Evolutionary conservation across 2,888 invertebrate species (phyloP).

Genomic region (Drosophila greeni): DNA sequence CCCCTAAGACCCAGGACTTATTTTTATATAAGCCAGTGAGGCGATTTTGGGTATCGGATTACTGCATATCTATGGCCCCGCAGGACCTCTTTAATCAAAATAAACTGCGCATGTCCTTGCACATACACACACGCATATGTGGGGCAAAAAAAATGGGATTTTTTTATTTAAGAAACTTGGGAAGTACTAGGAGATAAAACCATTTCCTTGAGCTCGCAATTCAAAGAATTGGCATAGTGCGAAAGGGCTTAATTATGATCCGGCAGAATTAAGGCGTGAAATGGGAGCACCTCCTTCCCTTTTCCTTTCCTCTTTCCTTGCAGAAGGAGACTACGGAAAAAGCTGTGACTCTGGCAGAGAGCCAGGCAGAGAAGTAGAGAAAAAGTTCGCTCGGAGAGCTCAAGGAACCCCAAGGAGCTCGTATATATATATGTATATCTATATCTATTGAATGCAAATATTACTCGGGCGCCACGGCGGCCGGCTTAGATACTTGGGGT

Average conservation of each 20-base stretch:
- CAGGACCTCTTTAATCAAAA: slow-evolving; percentile 42
- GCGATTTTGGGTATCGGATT: slow-evolving; percentile 16
- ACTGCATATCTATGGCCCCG: slow-evolving; percentile 55
- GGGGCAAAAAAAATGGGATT: slow-evolving; percentile 15
- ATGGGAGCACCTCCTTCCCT: background rate
- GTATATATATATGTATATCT: slow-evolving; percentile 7
- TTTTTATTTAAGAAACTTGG: slow-evolving; percentile 34
- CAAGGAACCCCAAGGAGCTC: slow-evolving; percentile 20
- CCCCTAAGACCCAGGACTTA: background rate
- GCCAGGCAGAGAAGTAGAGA: slow-evolving; percentile 38
- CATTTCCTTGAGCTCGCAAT: slow-evolving; percentile 6
- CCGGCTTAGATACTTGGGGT: slow-evolving; percentile 48
- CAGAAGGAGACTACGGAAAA: slow-evolving; percentile 10
- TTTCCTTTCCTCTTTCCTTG: background rate
- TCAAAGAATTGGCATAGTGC: slow-evolving; percentile 8
- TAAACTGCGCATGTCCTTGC: slow-evolving; percentile 61
- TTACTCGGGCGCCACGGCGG: slow-evolving; percentile 59
- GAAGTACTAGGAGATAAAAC: slow-evolving; percentile 25
- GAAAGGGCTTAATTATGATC: slow-evolving; percentile 5
- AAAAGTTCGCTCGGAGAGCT: slow-evolving; percentile 21
- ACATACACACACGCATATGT: slow-evolving; percentile 32
- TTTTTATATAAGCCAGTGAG: slow-evolving; percentile 37
- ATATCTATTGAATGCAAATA: slow-evolving; percentile 38
- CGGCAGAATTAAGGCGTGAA: slow-evolving; percentile 18
- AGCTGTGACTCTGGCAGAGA: slow-evolving; percentile 36